Conservation (phyloP, 2,113 vertebrate species). For the Rousettus leschenaultii region DNA sequence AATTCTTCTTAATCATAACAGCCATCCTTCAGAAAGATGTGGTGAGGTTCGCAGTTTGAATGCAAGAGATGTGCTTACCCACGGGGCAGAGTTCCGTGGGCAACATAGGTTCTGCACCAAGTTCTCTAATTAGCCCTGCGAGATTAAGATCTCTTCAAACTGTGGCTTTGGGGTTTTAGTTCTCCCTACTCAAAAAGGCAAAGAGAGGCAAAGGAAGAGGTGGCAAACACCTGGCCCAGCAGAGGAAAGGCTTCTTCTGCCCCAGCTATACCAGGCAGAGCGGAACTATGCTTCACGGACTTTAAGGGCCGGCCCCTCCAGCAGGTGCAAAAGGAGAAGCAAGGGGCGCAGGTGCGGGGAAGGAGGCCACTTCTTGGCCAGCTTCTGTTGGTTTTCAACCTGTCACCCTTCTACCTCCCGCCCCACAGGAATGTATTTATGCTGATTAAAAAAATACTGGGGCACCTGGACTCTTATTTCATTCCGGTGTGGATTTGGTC, state of each 20-base stretch:
- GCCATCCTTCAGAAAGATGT: neutral
- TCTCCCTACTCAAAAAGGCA: neutral
- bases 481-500: neutral
- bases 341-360: neutral
- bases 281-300: rapidly evolving
- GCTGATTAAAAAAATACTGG: neutral
- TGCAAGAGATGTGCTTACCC: neutral
- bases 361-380: neutral
- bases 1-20: neutral
- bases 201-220: neutral
- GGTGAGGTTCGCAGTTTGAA: neutral
- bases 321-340: neutral
- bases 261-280: neutral
- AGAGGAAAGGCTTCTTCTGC: neutral
- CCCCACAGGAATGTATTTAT: neutral
- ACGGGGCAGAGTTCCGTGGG: neutral
- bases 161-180: neutral
- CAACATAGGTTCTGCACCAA: neutral
- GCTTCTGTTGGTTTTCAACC: neutral
- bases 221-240: neutral
- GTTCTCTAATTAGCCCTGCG: neutral
- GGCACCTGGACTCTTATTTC: neutral
- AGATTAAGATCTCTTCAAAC: neutral
- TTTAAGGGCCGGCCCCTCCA: neutral
- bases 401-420: neutral